A percentile compares a stretch with the other conserved stretches of the same genome.
phyloP scores from a whole-genome alignment of 2,113 vertebrate genomes.

The Actenoides lindsayi region DNA sequence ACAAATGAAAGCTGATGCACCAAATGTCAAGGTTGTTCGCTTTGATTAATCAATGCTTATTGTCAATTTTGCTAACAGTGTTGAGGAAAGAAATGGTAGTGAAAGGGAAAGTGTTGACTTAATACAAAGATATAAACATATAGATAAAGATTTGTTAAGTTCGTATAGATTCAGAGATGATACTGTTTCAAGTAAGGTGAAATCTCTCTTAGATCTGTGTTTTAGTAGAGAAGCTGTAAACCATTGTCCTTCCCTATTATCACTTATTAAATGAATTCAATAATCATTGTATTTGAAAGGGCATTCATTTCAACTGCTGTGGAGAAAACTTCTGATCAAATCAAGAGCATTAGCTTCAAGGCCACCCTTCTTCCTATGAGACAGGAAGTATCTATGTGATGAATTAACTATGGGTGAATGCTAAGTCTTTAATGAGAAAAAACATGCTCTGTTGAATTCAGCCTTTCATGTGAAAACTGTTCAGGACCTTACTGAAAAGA shows the following conservation, averaged over 20 bases:
- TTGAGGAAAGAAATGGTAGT: not conserved
- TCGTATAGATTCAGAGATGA: not conserved
- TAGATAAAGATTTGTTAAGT: not conserved
- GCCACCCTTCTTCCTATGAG: constrained; percentile 12
- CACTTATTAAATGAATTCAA: not conserved
- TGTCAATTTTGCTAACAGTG: not conserved
- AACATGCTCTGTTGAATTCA: constrained; percentile 34
- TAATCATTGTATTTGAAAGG: not conserved
- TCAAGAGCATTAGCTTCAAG: not conserved
- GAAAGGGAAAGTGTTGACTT: not conserved
- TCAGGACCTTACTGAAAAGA: constrained; percentile 23
- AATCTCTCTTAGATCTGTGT: not conserved
- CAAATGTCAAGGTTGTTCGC: not conserved
- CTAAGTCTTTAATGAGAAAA: constrained; percentile 43
- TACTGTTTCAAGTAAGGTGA: not conserved
- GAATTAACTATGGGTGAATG: constrained; percentile 29
- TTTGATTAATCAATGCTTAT: constrained; percentile 19
- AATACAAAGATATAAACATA: not conserved
- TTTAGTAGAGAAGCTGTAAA: not conserved
- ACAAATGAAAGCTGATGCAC: not conserved
- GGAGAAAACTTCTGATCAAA: not conserved
- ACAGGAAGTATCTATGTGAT: constrained; percentile 24
- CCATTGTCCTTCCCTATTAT: not conserved
- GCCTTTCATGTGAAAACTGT: constrained; percentile 36
- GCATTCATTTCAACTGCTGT: not conserved